Evolutionary conservation across 2,888 invertebrate genomes (phyloP).

Genomic region (Silvanus unidentatus): DNA sequence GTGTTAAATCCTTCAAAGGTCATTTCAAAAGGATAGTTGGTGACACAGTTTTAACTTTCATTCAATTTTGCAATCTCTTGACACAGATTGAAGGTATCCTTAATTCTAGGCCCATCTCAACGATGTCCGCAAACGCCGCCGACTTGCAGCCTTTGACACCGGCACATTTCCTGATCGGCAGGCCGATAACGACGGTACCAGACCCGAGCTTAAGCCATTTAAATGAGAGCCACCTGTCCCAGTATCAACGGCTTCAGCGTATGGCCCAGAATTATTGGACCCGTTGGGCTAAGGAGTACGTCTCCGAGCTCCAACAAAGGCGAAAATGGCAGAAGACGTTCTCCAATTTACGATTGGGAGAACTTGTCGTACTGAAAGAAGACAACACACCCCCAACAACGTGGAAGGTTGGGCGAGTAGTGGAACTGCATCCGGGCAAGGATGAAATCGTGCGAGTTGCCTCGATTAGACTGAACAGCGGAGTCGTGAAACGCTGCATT

Average conservation of each 20-base stretch:
- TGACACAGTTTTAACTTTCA: background rate
- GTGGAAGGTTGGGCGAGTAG: background rate
- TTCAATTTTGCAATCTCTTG: background rate
- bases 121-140: conserved; percentile 19
- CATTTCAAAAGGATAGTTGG: background rate
- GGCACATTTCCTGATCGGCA: conserved; percentile 23
- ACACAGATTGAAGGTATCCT: conserved; percentile 1
- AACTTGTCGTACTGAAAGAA: background rate
- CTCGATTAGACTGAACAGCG: background rate
- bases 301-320: conserved; percentile 13
- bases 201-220: conserved; percentile 10
- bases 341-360: background rate
- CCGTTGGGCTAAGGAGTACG: conserved; percentile 13
- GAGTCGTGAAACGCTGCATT: background rate
- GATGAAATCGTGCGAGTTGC: background rate
- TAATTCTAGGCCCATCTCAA: conserved; percentile 9
- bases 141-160: conserved; percentile 15
- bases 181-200: conserved; percentile 14
- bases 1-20: conserved; percentile 9
- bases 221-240: conserved; percentile 8
- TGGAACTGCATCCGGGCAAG: background rate
- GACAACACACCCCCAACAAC: background rate
- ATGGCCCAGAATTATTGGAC: conserved; percentile 16
- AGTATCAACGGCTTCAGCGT: conserved; percentile 14
- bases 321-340: conserved; percentile 9